These are phyloP conservation scores for Eilema caniola DNA, from an alignment of 2,888 invertebrate species.

Conservation along the genomic window DNA sequence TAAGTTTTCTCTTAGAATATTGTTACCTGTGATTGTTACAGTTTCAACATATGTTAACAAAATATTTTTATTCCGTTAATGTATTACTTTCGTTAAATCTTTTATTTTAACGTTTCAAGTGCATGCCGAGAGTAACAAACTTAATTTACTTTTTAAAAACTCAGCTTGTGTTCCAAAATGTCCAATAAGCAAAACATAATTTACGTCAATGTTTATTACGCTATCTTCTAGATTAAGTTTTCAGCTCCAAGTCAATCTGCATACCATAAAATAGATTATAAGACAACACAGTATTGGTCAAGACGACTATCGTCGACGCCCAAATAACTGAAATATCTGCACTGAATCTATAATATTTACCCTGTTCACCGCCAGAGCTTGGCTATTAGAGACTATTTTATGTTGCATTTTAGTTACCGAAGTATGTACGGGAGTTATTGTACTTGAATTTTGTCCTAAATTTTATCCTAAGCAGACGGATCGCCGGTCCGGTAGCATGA, in stretches of 20 bases:
- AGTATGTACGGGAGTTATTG: background rate
- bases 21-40: too few relatives aligned
- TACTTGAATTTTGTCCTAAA: slow-evolving; percentile 4
- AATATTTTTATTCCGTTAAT: background rate
- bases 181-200: slow-evolving; percentile 19
- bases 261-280: slow-evolving; percentile 53
- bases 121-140: too few relatives aligned
- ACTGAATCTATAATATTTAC: slow-evolving; percentile 32
- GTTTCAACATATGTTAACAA: background rate
- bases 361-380: slow-evolving; percentile 20
- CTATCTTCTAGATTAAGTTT: slow-evolving; percentile 45
- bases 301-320: slow-evolving; percentile 59
- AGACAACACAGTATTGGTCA: slow-evolving; percentile 61
- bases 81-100: background rate
- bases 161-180: background rate
- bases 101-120: too few relatives aligned
- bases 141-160: background rate
- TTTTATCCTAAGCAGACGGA: too few relatives aligned
- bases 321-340: slow-evolving; percentile 72
- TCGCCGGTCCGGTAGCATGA: background rate
- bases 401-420: slow-evolving; percentile 5
- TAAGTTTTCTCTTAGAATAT: background rate
- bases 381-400: slow-evolving; percentile 9
- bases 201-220: slow-evolving; percentile 37
- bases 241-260: slow-evolving; percentile 53